phyloP scores from a whole-genome alignment of 2,797 vertebrate species.

The Geotria australis region DNA sequence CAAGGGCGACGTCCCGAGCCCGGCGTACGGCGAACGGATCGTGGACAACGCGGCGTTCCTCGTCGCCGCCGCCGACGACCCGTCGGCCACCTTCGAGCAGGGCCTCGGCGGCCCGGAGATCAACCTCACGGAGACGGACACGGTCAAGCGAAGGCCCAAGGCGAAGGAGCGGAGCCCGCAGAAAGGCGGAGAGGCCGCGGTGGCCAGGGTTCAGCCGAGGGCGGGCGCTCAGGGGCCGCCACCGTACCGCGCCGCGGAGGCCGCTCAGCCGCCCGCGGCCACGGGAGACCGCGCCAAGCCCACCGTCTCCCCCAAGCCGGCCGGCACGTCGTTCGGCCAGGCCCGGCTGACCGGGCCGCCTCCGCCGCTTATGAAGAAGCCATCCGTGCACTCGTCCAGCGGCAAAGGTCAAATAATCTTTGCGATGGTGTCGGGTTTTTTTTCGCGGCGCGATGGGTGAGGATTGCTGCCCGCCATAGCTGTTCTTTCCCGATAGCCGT shows the following conservation, averaged over 20 bases:
- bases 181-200: conserved; percentile 4
- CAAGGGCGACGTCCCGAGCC: background rate
- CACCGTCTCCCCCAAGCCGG: conserved; percentile 10
- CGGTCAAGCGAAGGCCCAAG: conserved; percentile 59
- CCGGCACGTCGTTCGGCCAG: conserved; percentile 2
- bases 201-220: conserved; percentile 6
- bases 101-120: conserved; percentile 23
- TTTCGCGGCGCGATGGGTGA: no score
- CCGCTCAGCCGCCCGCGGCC: no score
- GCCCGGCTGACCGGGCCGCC: background rate
- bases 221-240: conserved; percentile 6
- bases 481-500: no score
- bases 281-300: conserved; percentile 5
- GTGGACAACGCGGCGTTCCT: no score
- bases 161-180: conserved; percentile 24
- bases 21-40: background rate
- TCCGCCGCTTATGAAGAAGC: background rate
- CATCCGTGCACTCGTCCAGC: background rate
- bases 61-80: background rate
- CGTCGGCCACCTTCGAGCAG: background rate
- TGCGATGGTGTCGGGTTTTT: no score
- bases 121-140: conserved; percentile 60
- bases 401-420: background rate
- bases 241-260: conserved; percentile 3
- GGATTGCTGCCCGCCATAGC: no score